Evolutionary conservation across 2,797 vertebrate species (phyloP).

Genomic region (Graptemys geographica): DNA sequence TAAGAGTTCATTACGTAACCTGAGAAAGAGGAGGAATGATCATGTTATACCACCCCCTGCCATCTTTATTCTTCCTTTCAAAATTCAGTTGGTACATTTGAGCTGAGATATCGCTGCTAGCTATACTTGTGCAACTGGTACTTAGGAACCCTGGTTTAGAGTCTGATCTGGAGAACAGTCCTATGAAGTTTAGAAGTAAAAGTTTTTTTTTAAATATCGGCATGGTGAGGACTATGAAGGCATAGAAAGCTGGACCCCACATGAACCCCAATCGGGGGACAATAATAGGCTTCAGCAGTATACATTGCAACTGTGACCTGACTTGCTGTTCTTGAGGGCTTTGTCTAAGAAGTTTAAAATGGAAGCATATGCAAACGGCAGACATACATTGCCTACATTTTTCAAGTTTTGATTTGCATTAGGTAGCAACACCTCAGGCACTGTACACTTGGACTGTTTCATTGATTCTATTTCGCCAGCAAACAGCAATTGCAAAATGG

Average conservation of each 20-base stretch:
- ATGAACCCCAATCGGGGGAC: fast-evolving
- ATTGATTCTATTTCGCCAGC: neutral
- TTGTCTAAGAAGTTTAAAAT: neutral
- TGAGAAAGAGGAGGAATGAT: neutral
- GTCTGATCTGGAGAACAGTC: neutral
- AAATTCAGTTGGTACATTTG: neutral
- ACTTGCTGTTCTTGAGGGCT: neutral
- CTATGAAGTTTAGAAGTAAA: neutral
- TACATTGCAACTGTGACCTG: neutral
- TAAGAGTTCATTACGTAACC: neutral
- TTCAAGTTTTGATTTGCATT: neutral
- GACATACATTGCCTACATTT: neutral
- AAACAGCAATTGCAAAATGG: neutral
- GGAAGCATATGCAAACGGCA: neutral
- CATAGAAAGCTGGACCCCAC: neutral
- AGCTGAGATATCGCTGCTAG: neutral
- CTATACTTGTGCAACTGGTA: neutral
- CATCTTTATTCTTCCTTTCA: neutral
- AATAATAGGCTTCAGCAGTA: fast-evolving
- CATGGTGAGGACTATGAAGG: fast-evolving
- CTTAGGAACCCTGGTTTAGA: neutral
- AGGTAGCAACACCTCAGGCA: neutral
- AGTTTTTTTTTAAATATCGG: too few relatives aligned
- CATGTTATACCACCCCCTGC: neutral
- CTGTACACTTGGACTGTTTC: neutral